Percentiles rank a stretch among this genome's conserved stretches.
Conservation (phyloP, 2,797 vertebrate genomes). For the Pantherophis vulpinus region DNA sequence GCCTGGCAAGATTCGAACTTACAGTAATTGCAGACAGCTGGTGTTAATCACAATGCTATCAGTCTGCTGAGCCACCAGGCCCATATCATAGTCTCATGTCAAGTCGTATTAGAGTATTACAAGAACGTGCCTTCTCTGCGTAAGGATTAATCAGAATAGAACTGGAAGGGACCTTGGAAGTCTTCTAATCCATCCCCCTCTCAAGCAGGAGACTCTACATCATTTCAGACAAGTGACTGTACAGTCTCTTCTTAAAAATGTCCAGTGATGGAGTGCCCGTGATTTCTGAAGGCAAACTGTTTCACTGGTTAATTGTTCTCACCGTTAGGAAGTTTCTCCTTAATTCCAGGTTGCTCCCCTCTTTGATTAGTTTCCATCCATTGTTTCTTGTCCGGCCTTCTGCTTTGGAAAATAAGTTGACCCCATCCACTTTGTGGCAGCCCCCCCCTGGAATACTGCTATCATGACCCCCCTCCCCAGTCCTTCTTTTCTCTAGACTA, state of each 20-base stretch:
- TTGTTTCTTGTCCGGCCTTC: not conserved
- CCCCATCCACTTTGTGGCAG: not conserved
- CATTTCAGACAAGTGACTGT: not conserved
- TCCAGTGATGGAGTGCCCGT: not conserved
- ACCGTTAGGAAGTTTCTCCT: not conserved
- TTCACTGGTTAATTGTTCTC: not conserved
- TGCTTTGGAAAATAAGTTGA: not conserved
- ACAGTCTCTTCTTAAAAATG: not conserved
- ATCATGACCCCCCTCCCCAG: not conserved
- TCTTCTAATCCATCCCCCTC: not conserved
- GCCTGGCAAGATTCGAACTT: too few species aligned
- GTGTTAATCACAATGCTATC: too few species aligned
- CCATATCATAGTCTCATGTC: not conserved
- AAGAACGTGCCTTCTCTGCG: not conserved
- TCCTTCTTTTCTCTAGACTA: not conserved
- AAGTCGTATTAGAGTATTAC: not conserved
- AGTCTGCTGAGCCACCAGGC: too few species aligned
- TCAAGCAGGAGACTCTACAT: not conserved
- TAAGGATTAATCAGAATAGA: not conserved
- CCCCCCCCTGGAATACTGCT: not conserved
- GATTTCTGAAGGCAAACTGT: not conserved
- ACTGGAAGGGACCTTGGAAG: not conserved
- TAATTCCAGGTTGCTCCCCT: not conserved
- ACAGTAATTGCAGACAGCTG: too few species aligned
- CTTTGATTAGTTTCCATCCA: not conserved